Evolutionary conservation across 2,113 vertebrate species (phyloP).

Genomic region (Gnathonemus echidnorhynchus): DNA sequence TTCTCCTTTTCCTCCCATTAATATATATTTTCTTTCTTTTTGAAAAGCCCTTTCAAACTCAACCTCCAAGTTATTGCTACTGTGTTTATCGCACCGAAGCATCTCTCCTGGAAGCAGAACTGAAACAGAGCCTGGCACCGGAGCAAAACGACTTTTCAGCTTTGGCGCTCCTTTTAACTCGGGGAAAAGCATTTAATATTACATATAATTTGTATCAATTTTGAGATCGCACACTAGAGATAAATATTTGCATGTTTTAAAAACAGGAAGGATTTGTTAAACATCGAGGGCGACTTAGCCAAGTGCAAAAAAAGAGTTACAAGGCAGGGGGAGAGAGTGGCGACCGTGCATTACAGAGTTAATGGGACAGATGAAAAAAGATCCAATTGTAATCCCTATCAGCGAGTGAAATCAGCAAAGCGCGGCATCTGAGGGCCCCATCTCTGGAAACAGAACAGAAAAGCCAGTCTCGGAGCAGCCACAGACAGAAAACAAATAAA

Average conservation of each 20-base stretch:
- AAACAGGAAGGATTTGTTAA: conserved; percentile 59
- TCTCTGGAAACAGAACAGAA: conserved; percentile 64
- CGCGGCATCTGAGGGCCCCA: conserved; percentile 58
- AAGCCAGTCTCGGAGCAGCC: conserved; percentile 52
- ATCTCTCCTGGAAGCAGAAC: conserved; percentile 47
- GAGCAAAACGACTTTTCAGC: conserved; percentile 47
- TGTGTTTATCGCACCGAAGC: conserved; percentile 41
- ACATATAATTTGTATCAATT: conserved; percentile 39
- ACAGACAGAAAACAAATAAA: conserved; percentile 68
- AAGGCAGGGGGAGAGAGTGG: conserved; percentile 24
- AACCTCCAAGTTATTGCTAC: conserved; percentile 49
- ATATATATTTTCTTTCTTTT: conserved; percentile 36
- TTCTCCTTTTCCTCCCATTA: conserved; percentile 44
- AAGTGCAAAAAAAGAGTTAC: conserved; percentile 17
- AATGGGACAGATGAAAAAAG: conserved; percentile 55
- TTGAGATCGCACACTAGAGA: conserved; percentile 44
- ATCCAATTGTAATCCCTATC: conserved; percentile 64
- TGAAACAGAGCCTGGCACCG: conserved; percentile 46
- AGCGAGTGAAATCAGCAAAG: conserved; percentile 54
- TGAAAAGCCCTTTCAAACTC: conserved; percentile 45
- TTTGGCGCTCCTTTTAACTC: conserved; percentile 29
- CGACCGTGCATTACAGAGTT: conserved; percentile 52
- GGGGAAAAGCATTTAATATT: conserved; percentile 33
- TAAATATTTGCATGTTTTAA: conserved; percentile 46
- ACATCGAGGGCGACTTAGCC: conserved; percentile 39